A percentile compares a stretch with the other conserved stretches of the same genome.
Evolutionary conservation across 2,888 invertebrate genomes (phyloP).

Genomic region (Pogonocherus hispidulus): DNA sequence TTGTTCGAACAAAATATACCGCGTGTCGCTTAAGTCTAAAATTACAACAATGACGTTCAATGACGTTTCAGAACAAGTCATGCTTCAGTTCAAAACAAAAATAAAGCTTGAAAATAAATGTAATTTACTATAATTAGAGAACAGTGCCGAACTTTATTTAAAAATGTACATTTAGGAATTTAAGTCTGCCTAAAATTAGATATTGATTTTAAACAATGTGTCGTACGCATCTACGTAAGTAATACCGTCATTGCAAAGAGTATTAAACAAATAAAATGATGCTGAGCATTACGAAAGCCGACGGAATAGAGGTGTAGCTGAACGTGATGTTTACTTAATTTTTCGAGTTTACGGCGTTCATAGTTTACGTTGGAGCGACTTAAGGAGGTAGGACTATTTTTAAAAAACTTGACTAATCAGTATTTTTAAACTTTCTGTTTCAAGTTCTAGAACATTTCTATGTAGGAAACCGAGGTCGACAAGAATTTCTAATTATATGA

Average conservation of each 20-base stretch:
- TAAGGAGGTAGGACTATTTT: not conserved
- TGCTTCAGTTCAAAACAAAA: conserved; percentile 18
- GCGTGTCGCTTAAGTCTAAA: conserved; percentile 22
- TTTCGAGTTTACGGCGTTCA: conserved; percentile 8
- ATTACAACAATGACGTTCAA: conserved; percentile 30
- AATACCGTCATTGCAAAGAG: conserved; percentile 3
- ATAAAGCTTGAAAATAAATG: conserved; percentile 30
- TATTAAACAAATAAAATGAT: conserved; percentile 25
- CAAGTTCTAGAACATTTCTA: not conserved
- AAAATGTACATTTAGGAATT: conserved; percentile 16
- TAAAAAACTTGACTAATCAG: conserved; percentile 2
- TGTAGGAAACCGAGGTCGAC: not conserved
- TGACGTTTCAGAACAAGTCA: conserved; percentile 31
- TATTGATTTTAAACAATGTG: conserved; percentile 14
- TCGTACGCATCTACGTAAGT: conserved; percentile 13
- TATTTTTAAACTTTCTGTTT: not conserved
- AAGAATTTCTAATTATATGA: too few relatives aligned
- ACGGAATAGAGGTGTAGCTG: not conserved
- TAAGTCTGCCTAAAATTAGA: conserved; percentile 16
- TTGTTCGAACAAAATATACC: conserved; percentile 11
- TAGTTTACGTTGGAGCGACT: not conserved
- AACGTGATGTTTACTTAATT: conserved; percentile 10
- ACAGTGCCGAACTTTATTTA: not conserved
- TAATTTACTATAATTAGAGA: conserved; percentile 33
- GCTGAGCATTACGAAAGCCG: conserved; percentile 10